Evolutionary conservation across 2,797 vertebrate genomes (phyloP), one percentile per base, ranked within the genome.

Genomic region (Philypnodon macrostomus): DNA sequence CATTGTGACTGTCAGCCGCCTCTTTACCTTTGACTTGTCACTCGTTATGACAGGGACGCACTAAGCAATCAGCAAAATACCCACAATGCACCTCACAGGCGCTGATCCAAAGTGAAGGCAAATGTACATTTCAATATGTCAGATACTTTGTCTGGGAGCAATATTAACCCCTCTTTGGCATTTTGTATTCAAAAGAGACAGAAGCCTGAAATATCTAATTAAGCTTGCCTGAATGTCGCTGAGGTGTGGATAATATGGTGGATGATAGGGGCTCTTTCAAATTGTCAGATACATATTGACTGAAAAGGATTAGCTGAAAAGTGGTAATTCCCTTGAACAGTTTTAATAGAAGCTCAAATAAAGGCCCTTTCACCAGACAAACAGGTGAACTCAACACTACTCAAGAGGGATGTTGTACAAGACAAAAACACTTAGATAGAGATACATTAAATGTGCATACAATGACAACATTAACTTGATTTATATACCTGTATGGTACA

Each of bases 11-110:
- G 40, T 45, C 52, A 61, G 47, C 39, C 46, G 42, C 56, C 37
- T 52, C 53, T 39, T 65, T 44, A 74, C 66, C 67, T 75, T 62
- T 63, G 47, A 67, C 63, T 44, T 16, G 5, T 13, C 7, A 9
- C 18, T 37, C 14, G 0, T 52, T 51, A 40, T 39, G 38, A 39
- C 38, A 17, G 44, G 9, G 2, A 14, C 14, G 15, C 34, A 54
- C n/a, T n/a, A n/a, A n/a, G n/a, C n/a, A n/a, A n/a, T n/a, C n/a
- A n/a, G 45, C 23, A 11, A 45, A 65, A 54, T 17, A 31, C 14
- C 24, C 11, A 1, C 15, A 44, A 56, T 23, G 39, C 23, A 36
- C 32, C 40, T 63, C 48, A 47, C 48, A 60, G 44, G 45, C 21
- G 24, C 34, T 18, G 24, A 53, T 48, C 40, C 53, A 18, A 34